phyloP scores from a whole-genome alignment of 2,888 invertebrate genomes.

The Incurvaria masculella region DNA sequence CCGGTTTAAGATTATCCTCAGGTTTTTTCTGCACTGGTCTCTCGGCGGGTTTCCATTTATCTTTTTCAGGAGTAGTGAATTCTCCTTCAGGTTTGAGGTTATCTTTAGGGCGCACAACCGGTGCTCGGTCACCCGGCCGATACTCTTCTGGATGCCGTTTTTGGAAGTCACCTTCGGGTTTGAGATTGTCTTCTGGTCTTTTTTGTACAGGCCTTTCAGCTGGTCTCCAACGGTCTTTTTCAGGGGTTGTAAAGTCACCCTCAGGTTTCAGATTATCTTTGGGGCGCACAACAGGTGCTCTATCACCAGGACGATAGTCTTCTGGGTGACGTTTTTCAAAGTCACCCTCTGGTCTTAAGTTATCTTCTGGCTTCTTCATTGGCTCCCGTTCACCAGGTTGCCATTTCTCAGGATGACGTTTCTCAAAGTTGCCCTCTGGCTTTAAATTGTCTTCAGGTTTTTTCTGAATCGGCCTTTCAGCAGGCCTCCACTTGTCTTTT shows the following conservation, averaged over 20 bases:
- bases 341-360: slow-evolving; percentile 38
- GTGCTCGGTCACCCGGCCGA: slow-evolving; percentile 34
- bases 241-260: slow-evolving; percentile 43
- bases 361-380: slow-evolving; percentile 52
- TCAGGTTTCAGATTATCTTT: slow-evolving; percentile 46
- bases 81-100: slow-evolving; percentile 54
- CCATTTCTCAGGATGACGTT: slow-evolving; percentile 38
- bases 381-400: slow-evolving; percentile 33
- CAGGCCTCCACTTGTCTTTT: too few species aligned
- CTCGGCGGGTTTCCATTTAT: slow-evolving; percentile 45
- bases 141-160: slow-evolving; percentile 34
- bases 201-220: slow-evolving; percentile 48
- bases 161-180: slow-evolving; percentile 56
- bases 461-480: too few species aligned
- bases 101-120: slow-evolving; percentile 37
- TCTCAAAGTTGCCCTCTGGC: slow-evolving; percentile 8
- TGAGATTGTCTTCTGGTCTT: slow-evolving; percentile 58
- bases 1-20: slow-evolving; percentile 52
- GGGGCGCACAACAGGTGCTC: slow-evolving; percentile 31
- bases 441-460: too few species aligned
- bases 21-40: slow-evolving; percentile 32
- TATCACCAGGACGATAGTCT: slow-evolving; percentile 31
- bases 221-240: slow-evolving; percentile 39
- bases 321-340: slow-evolving; percentile 30
- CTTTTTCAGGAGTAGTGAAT: slow-evolving; percentile 42